Conservation (phyloP, 2,888 invertebrate genomes). For the Ganaspis brasiliensis region DNA sequence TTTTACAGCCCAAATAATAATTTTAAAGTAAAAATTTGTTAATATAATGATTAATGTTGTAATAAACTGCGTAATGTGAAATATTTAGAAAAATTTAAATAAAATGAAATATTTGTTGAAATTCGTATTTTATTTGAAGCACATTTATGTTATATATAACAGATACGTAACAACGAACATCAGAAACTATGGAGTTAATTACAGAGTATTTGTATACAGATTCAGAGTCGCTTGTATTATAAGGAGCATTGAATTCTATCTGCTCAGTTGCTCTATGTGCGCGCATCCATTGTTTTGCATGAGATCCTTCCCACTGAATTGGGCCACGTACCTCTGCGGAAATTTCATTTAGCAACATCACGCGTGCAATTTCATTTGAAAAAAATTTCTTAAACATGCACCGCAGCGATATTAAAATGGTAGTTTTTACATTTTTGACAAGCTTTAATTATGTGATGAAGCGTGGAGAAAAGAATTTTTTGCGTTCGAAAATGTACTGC, state of each 20-base stretch:
- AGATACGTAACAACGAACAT: slow-evolving; percentile 30
- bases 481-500: too few relatives aligned
- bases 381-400: slow-evolving; percentile 6
- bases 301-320: slow-evolving; percentile 12
- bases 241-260: slow-evolving; percentile 34
- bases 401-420: not conserved
- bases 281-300: slow-evolving; percentile 23
- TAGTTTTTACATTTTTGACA: too few relatives aligned
- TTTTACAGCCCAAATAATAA: too few relatives aligned
- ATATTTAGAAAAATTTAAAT: too few relatives aligned
- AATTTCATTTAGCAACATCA: slow-evolving; percentile 6
- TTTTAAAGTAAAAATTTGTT: too few relatives aligned
- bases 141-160: slow-evolving; percentile 5
- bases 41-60: too few relatives aligned
- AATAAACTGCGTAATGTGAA: too few relatives aligned
- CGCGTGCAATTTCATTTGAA: not conserved
- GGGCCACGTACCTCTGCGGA: slow-evolving; percentile 21
- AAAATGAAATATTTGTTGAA: too few relatives aligned
- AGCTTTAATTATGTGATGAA: too few relatives aligned
- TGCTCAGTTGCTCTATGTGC: slow-evolving; percentile 24
- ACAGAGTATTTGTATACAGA: slow-evolving; percentile 13
- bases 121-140: too few relatives aligned
- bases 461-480: too few relatives aligned
- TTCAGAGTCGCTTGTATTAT: slow-evolving; percentile 10
- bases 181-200: slow-evolving; percentile 34